Evolutionary conservation across 2,113 vertebrate species (phyloP), one percentile per base, ranked within the genome.

Genomic region (Clinocottus analis): DNA sequence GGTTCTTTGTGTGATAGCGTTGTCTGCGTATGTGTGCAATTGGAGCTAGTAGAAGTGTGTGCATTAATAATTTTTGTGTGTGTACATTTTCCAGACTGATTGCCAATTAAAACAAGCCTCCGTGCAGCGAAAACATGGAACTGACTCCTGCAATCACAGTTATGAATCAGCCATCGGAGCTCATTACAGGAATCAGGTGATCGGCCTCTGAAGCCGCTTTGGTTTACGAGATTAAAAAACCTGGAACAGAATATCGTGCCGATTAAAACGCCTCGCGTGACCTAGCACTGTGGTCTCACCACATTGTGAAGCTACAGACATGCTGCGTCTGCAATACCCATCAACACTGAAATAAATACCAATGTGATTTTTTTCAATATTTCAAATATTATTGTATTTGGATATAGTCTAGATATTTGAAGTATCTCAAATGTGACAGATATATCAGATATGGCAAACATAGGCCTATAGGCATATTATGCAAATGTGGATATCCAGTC

Each of bases 101-200:
- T 0, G 69, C 67, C 85, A 88, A 84, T 87, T 84, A 85, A 88
- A 90, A 82, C 75, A 90, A 60, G 45, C 65, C 43, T 66, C 23
- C 6, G 12, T 69, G 66, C 14, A 79, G 82, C 58, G 43, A 75
- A 83, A 82, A 86, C 73, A 86, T 63, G 64, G 75, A 68, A 66
- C 59, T 47, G 79, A 82, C 69, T 65, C 80, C 56, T 51, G 70
- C 68, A 59, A 71, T 90, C 80, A 55, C 33, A 82, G 79, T 80
- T 79, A 65, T 80, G 76, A 75, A 87, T 82, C 67, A 49, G 66
- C 73, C 74, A 80, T 88, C 77, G 60, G 74, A 79, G 79, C 77
- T 85, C 89, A 58, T 89, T 89, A 80, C 27, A 61, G 84, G 64
- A 70, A 80, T 75, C 84, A 82, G 78, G 65, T 75, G 83, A 65